Evolutionary conservation across 2,888 invertebrate species (phyloP), one percentile per base, ranked within the genome.

Genomic region (Scelioninae gen. 2): DNA sequence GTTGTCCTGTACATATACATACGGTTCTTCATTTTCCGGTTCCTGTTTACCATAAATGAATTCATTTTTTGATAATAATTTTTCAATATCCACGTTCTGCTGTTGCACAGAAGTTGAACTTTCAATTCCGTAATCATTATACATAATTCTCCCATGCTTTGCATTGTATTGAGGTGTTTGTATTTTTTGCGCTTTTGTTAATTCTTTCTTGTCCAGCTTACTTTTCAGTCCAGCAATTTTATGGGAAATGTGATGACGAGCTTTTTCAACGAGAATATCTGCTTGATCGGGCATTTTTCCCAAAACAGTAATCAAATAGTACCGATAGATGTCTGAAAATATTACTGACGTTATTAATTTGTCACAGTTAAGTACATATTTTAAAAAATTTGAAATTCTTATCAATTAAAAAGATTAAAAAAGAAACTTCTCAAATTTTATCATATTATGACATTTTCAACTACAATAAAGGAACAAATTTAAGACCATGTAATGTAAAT

Each of bases 181-280:
- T 15, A 19, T 13, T 13, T 22, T 11, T 13, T 33, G 41, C 1
- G 25, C 6, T 16, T 3, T 22, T 7, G 28, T 10, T n/a, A 45
- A 13, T 16, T 65, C 48, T 22, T 39, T 67, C 28, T 33, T 58
- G 13, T 50, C 50, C 0, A 60, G 11, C 13, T 69, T 60, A n/a
- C 68, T 69, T 33, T 70, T 70, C 28, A 70, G 9, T 1, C 25
- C 70, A 4, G 70, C 63, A 18, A 70, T 63, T 37, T 70, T 70
- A 6, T 70, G 63, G 2, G 63, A 63, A 28, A 70, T 63, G n/a
- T 57, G 57, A 43, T 63, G 31, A 0, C 61, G 43, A 28, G 43
- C 35, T 19, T 63, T 70, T 15, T 70, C 63, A 2, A 70, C 70
- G 16, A 63, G 28, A n/a, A 57, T 5, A 10, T 70, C 63, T 2